Base-by-base conservation (phyloP, 2,113 vertebrate genomes). In the Microtus ochrogaster region DNA sequence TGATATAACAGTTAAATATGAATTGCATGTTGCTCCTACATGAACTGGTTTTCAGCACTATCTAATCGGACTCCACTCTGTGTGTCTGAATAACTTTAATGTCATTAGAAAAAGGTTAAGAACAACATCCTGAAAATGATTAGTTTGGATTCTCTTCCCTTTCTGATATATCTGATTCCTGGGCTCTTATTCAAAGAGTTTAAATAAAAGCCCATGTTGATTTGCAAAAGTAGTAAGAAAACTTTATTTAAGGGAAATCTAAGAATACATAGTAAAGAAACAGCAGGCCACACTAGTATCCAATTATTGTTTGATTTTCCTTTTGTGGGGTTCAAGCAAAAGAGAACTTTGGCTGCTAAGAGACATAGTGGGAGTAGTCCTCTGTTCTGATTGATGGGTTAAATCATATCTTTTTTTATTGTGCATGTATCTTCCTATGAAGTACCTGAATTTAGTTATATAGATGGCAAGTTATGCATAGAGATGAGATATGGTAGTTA, bases 131-230 rank as follows among this genome's bases (percentile, higher is more conserved):
- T 44, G 22, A 91, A 91, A 93, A 58, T 58, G 58, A 58, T 21
- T 87, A 70, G 58, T 88, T 93, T 84, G 33, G 17, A 85, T 94
- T 92, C 41, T 81, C 22, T 88, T 96, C 5, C 74, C 19, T 92
- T 33, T 92, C 52, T 82, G 44, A 52, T 70, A 74, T 24, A 52
- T 41, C 88, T 74, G 87, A 63, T 63, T 41, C n/a, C n/a, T 63
- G n/a, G 58, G n/a, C 24, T 63, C 7, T 63, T 83, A 63, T 26
- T 63, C 22, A 83, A 39, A 41, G 7, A 63, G 61, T 39, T 83
- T 13, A 63, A 83, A 41, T 63, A 63, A 16, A 83, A 63, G 6
- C 3, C 4, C n/a, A 63, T 63, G 14, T 7, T 41, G n/a, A 41
- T 63, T 63, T 83, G 22, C 7, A 41, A 83, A 63, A 28, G 22